A percentile compares a stretch with the other conserved stretches of the same genome.
Evolutionary conservation across 2,113 vertebrate genomes (phyloP).

Genomic region (Grus americana): DNA sequence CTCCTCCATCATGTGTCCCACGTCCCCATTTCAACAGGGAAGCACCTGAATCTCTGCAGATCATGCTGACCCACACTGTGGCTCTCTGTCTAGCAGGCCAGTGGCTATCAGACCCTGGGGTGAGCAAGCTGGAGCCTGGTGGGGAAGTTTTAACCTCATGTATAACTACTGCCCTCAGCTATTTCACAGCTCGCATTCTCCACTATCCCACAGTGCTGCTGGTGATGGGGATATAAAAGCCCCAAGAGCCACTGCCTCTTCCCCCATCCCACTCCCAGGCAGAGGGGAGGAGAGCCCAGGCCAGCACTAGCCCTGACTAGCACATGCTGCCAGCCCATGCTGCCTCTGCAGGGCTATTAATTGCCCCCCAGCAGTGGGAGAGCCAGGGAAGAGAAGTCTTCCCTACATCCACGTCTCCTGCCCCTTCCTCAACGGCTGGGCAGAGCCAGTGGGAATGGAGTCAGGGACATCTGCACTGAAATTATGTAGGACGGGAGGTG

Average conservation of each 20-base stretch:
- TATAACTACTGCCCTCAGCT: not conserved
- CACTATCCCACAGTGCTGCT: not conserved
- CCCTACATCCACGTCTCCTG: not conserved
- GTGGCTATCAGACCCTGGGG: not conserved
- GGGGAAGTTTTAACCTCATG: not conserved
- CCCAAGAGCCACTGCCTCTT: not conserved
- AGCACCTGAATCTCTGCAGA: not conserved
- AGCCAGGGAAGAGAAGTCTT: not conserved
- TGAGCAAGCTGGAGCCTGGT: not conserved
- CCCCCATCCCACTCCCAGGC: not conserved
- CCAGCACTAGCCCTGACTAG: not conserved
- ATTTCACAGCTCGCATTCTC: not conserved
- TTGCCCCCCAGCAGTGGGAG: not conserved
- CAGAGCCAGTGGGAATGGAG: not conserved
- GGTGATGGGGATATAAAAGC: not conserved
- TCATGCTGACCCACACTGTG: rapidly evolving
- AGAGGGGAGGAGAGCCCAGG: not conserved
- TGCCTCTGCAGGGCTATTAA: not conserved
- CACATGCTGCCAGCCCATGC: not conserved
- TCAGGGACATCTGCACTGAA: not conserved
- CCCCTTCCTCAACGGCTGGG: not conserved
- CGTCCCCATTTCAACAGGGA: not conserved
- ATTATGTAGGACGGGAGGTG: not conserved
- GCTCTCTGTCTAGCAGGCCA: not conserved
- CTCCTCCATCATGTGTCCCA: not conserved